phyloP scores from a whole-genome alignment of 2,888 invertebrate genomes.

The Drosophila buzzatii region DNA sequence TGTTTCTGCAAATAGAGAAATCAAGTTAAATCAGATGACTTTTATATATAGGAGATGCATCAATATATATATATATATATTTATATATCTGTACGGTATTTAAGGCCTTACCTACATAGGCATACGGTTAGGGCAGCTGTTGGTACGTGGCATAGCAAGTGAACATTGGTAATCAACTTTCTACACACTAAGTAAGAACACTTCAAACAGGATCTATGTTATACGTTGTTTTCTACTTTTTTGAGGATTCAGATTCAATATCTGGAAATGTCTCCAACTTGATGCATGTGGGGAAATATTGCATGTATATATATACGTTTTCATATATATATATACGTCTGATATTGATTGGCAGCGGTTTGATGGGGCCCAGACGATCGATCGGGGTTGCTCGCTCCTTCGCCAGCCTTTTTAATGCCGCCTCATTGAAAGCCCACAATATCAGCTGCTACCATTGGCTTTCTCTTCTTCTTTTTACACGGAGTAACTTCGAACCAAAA shows the following conservation, averaged over 20 bases:
- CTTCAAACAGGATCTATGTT: not conserved
- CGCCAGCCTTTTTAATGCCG: constrained; percentile 33
- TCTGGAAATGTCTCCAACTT: constrained; percentile 1
- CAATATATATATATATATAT: not conserved
- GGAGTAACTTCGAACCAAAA: constrained; percentile 55
- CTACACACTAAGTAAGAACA: constrained; percentile 25
- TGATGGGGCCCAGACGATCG: constrained; percentile 33
- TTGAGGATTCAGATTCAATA: not conserved
- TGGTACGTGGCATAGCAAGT: constrained; percentile 41
- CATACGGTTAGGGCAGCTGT: constrained; percentile 36
- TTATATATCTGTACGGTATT: not conserved
- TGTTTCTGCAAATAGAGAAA: constrained; percentile 90
- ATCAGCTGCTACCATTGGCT: constrained; percentile 36
- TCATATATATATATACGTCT: not conserved
- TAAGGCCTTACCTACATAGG: constrained; percentile 44
- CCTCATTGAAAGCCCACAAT: constrained; percentile 32
- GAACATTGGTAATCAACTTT: constrained; percentile 38
- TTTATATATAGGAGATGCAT: not conserved
- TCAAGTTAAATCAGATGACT: not conserved
- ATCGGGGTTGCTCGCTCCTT: constrained; percentile 38
- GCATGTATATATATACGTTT: not conserved
- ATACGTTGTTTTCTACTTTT: not conserved
- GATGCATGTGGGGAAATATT: not conserved
- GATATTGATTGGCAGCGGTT: not conserved
- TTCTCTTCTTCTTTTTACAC: constrained; percentile 47